phyloP scores from a whole-genome alignment of 92 coral and sea anemone species.

The Palythoa caribaeorum region DNA sequence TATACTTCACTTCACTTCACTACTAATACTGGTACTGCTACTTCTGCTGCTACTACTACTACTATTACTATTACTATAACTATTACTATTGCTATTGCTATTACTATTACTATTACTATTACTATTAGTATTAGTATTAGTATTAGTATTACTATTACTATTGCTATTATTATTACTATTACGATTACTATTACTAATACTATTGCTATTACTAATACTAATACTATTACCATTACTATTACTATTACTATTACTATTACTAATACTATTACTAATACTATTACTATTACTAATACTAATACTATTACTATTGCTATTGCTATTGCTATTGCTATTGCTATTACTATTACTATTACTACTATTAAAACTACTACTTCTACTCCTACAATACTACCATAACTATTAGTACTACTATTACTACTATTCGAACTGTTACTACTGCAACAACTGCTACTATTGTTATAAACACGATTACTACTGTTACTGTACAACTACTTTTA shows the following conservation, averaged over 20 bases:
- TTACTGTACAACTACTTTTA: no score
- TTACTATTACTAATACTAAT: neutral
- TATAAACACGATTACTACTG: neutral
- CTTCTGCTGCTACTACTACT: no score
- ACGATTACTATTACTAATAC: no score
- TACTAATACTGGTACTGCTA: neutral
- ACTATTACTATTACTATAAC: no score
- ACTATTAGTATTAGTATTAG: no score
- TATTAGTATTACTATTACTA: no score
- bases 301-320: neutral
- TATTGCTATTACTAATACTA: no score
- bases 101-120: no score
- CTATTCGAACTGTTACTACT: neutral
- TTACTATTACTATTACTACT: neutral
- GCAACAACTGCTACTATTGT: neutral
- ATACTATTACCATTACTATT: neutral
- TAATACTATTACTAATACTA: neutral
- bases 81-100: no score
- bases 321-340: neutral
- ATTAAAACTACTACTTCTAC: no score
- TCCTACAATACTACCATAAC: neutral
- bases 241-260: neutral
- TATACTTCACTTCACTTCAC: neutral
- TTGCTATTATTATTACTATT: no score
- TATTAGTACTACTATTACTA: neutral